A percentile compares a stretch with the other conserved stretches of the same genome.
These are phyloP conservation scores for Acleris sparsana DNA, from an alignment of 2,888 invertebrate species.

Conservation along the genomic window DNA sequence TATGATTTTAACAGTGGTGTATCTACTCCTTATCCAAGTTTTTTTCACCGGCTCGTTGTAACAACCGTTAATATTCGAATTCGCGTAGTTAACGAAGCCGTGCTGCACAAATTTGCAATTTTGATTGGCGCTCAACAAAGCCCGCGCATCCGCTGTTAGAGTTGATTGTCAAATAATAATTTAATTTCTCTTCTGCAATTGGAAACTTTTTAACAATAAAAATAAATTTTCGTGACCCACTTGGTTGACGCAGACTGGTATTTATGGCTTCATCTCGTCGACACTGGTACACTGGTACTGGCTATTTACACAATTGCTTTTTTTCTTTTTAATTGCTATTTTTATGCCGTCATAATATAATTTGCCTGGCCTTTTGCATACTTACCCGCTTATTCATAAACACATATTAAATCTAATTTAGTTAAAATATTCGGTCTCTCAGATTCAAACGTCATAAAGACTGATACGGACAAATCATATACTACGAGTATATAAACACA, in stretches of 20 bases:
- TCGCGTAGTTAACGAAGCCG: conserved; percentile 72
- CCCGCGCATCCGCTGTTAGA: conserved; percentile 56
- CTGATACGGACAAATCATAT: too few relatives aligned
- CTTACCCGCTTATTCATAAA: too few relatives aligned
- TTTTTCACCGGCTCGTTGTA: conserved; percentile 50
- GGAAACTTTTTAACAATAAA: conserved; percentile 1
- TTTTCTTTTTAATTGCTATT: too few relatives aligned
- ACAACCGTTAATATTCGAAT: conserved; percentile 57
- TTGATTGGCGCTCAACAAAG: conserved; percentile 70
- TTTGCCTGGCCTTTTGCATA: too few relatives aligned
- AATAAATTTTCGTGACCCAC: conserved; percentile 10
- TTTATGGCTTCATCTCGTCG: too few relatives aligned
- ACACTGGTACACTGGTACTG: too few relatives aligned
- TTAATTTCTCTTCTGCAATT: conserved; percentile 46
- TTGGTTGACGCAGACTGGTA: neutral
- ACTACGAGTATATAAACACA: too few relatives aligned
- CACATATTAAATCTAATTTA: too few relatives aligned
- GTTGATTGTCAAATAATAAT: conserved; percentile 63
- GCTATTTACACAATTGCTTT: too few relatives aligned
- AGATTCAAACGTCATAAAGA: too few relatives aligned
- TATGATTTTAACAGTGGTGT: neutral
- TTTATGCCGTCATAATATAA: too few relatives aligned
- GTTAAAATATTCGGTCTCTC: too few relatives aligned
- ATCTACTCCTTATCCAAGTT: neutral
- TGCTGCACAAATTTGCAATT: conserved; percentile 75